Base-by-base conservation (phyloP, 2,797 vertebrate species). In the Phyllotis vaccarum region DNA sequence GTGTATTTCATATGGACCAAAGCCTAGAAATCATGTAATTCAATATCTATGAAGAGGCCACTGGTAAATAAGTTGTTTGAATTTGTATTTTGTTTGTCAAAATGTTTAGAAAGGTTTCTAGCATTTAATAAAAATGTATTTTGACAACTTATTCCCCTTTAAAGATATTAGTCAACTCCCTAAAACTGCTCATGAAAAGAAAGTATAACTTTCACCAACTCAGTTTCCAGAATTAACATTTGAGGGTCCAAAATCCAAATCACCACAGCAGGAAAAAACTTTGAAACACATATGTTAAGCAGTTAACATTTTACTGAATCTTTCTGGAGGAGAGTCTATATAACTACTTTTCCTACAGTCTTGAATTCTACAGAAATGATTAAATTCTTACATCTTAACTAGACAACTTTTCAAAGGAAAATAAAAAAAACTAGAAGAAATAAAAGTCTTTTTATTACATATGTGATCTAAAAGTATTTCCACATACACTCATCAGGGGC, bases 341-440 rank as follows among this genome's bases (percentile, higher is more conserved):
- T 54, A 78, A 52, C 29, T 9, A 52, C 46, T 78, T 52, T 49
- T 52, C 49, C 16, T 34, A 29, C 31, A 19, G 9, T 46, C 2
- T 46, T 52, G 3, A 54, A n/a, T 79, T 79, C 49, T 79, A 79
- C 19, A 21, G 49, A 34, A 79, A 54, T 52, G 46, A 78, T 46
- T 78, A 34, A 78, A 46, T 52, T 78, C 29, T 78, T 34, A 19
- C 0, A 1, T 34, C 75, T 78, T 52, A 31, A 16, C 49, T 54
- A 12, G n/a, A 79, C 17, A 34, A n/a, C n/a, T n/a, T 17, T 2
- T 3, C n/a, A n/a, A 0, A 3, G 6, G 6, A 34, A 5, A 0
- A 34, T n/a, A 31, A 43, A 40, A 27, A 7, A 10, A 31, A 4
- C 49, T 79, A 11, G 10, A n/a, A 12, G 31, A 6, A 79, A n/a